phyloP scores from a whole-genome alignment of 2,113 vertebrate species.

The Austrofundulus limnaeus region DNA sequence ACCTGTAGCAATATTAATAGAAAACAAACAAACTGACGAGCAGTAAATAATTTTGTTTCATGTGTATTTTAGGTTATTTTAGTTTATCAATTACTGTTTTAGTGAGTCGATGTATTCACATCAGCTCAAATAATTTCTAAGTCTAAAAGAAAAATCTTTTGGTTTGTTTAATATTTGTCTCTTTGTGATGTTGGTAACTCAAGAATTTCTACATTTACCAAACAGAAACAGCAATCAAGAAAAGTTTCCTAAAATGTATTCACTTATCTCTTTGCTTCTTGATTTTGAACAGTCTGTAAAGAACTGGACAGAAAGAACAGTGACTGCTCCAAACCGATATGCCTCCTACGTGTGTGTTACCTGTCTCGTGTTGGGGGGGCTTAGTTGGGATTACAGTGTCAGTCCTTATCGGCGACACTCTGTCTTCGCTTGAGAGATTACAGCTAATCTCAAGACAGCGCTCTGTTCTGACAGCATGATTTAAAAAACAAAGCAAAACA shows the following conservation, averaged over 20 bases:
- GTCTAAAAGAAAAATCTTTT: too few relatives aligned
- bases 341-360: slow-evolving; percentile 14
- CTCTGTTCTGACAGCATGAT: slow-evolving; percentile 26
- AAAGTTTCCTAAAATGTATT: not conserved
- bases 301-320: slow-evolving; percentile 11
- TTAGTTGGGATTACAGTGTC: slow-evolving; percentile 65
- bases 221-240: not conserved
- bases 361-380: slow-evolving; percentile 18
- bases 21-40: too few relatives aligned
- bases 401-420: slow-evolving; percentile 49
- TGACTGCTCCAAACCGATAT: slow-evolving; percentile 30
- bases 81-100: too few relatives aligned
- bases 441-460: slow-evolving; percentile 60
- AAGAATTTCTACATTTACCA: not conserved
- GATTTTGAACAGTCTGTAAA: not conserved
- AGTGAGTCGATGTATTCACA: too few relatives aligned
- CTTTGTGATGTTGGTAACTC: not conserved
- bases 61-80: not conserved
- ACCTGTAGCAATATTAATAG: too few relatives aligned
- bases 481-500: not conserved
- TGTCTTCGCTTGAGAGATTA: slow-evolving; percentile 60
- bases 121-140: too few relatives aligned
- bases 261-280: not conserved
- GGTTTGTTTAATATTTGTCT: too few relatives aligned
- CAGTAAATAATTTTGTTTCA: not conserved